These are phyloP conservation scores for Chrysopilus asiliformis DNA, from an alignment of 2,888 invertebrate species.

Conservation along the genomic window DNA sequence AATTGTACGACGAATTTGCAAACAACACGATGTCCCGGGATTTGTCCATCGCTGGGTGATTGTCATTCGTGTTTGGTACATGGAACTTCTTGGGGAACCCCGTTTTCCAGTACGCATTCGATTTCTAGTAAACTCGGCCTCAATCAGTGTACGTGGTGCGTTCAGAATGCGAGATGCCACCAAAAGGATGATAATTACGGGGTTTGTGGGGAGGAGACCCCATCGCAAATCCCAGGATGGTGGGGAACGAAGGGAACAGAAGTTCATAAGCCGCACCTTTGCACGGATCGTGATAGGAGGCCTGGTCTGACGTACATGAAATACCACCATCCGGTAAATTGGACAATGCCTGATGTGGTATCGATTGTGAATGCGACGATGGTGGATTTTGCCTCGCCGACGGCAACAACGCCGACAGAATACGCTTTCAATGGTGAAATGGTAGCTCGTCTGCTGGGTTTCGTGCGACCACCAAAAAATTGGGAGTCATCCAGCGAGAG, in stretches of 20 bases:
- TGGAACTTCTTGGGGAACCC: constrained; percentile 32
- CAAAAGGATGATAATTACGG: constrained; percentile 64
- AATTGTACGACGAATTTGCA: constrained; percentile 85
- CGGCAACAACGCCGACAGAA: constrained; percentile 54
- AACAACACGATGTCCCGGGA: constrained; percentile 74
- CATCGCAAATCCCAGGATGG: constrained; percentile 74
- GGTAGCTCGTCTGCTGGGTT: constrained; percentile 65
- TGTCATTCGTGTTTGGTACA: constrained; percentile 85
- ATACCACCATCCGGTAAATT: constrained; percentile 77
- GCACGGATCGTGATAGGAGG: constrained; percentile 61
- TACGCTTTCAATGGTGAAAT: constrained; percentile 57
- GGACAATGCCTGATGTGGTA: constrained; percentile 78
- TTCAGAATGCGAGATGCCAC: constrained; percentile 82
- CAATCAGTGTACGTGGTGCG: constrained; percentile 83
- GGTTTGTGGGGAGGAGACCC: constrained; percentile 74
- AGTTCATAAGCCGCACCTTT: constrained; percentile 59
- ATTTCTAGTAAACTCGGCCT: constrained; percentile 66
- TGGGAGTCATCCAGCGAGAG: constrained; percentile 57
- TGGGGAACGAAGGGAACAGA: constrained; percentile 77
- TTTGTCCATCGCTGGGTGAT: constrained; percentile 78
- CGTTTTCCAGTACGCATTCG: constrained; percentile 34
- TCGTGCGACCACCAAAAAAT: constrained; percentile 61
- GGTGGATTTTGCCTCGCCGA: constrained; percentile 62
- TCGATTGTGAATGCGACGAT: constrained; percentile 75
- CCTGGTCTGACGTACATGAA: constrained; percentile 82